These are phyloP conservation scores for Melanophora roralis DNA, from an alignment of 2,888 invertebrate species.

Conservation along the genomic window DNA sequence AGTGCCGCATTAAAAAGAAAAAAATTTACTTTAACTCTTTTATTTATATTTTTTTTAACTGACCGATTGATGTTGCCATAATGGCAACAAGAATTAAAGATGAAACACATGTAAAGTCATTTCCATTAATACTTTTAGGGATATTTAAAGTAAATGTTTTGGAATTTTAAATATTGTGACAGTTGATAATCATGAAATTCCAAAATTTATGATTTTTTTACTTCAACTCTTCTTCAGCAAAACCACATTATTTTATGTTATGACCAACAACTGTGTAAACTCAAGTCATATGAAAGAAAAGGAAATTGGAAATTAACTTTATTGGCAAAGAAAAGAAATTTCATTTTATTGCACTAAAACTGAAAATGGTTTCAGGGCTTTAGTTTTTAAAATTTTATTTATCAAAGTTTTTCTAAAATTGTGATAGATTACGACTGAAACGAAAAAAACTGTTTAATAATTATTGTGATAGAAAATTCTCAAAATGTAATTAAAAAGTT, in stretches of 20 bases:
- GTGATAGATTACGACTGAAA: too few species aligned
- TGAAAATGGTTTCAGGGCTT: too few species aligned
- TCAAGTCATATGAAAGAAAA: background rate
- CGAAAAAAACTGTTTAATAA: too few species aligned
- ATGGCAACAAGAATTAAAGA: too few species aligned
- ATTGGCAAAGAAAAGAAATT: background rate
- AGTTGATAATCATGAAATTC: constrained; percentile 32
- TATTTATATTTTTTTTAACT: constrained; percentile 12
- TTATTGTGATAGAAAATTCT: too few species aligned
- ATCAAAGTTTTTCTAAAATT: too few species aligned
- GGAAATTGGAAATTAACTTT: constrained; percentile 11
- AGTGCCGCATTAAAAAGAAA: background rate
- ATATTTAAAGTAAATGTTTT: constrained; percentile 52
- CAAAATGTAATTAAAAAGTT: too few species aligned
- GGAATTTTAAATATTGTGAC: constrained; percentile 58
- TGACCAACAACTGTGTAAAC: background rate
- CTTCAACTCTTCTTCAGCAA: constrained; percentile 4
- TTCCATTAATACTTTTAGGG: constrained; percentile 26
- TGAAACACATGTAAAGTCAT: too few species aligned
- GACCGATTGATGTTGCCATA: background rate
- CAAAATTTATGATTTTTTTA: constrained; percentile 32
- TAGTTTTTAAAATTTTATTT: too few species aligned
- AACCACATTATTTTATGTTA: background rate
- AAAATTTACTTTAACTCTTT: constrained; percentile 49
- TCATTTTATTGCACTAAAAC: background rate